Evolutionary conservation across 2,888 invertebrate genomes (phyloP), one percentile per base, ranked within the genome.

Genomic region (Oligia latruncula): DNA sequence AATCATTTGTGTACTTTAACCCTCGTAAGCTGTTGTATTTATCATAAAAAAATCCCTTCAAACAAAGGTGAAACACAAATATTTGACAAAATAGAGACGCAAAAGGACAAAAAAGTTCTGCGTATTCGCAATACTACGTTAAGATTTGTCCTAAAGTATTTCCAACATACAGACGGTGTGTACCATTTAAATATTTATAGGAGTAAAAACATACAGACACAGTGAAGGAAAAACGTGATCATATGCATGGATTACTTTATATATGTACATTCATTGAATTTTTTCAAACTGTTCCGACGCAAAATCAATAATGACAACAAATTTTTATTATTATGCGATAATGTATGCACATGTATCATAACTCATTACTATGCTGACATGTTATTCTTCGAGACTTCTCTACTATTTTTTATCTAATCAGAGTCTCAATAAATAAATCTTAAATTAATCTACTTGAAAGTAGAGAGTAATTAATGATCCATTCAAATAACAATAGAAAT

Each of bases 101-200:
- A 71, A 67, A 66, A 55, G n/a, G 15, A 65, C 58, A 70, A 81
- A 49, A 82, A 74, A 43, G 17, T 73, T 68, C 49, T 62, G 43
- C 13, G 72, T 66, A 65, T 77, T 82, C 71, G 40, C 71, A 74
- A 71, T 75, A 84, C 65, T 73, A 78, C 73, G 73, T 74, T 46
- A 73, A 77, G 40, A 71, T 74, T 84, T n/a, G 15, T 78, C 62
- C 67, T 65, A 60, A 74, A 81, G 70, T 73, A 81, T 76, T 82
- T 82, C 43, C 62, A 78, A 75, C 62, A 62, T 46, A 84, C 46
- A 73, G 15, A 60, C 65, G 29, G 4, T 71, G 62, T 66, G 49
- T 68, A 40, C 68, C 40, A 74, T 78, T 81, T 81, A 81, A 84
- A 84, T 84, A 84, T 84, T 81, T 84, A 81, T 72, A 75, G 49